Percentiles rank a stretch among this genome's conserved stretches.
phyloP scores from a whole-genome alignment of 1,140 invertebrate species.

The Drosophila suzukii region DNA sequence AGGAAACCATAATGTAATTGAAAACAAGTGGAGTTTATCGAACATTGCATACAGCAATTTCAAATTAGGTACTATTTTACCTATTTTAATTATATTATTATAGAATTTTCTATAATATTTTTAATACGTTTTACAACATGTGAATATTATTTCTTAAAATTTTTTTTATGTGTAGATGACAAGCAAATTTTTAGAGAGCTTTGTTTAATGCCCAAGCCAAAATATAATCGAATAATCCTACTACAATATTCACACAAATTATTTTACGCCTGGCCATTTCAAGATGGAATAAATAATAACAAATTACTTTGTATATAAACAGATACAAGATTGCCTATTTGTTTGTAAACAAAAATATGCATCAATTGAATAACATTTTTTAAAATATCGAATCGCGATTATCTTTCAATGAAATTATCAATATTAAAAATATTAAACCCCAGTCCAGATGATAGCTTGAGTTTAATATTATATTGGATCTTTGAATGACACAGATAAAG shows the following conservation, averaged over 20 bases:
- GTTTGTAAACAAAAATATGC: slow-evolving; percentile 9
- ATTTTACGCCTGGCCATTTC: background rate
- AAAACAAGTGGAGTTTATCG: background rate
- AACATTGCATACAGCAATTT: background rate
- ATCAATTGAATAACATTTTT: background rate
- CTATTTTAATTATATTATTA: no score
- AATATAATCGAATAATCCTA: background rate
- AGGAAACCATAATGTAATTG: background rate
- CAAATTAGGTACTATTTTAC: no score
- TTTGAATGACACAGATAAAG: slow-evolving; percentile 85
- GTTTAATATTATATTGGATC: background rate
- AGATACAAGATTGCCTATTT: background rate
- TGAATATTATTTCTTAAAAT: background rate
- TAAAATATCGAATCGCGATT: background rate
- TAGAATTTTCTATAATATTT: no score
- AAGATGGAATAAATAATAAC: background rate
- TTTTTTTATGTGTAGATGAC: background rate
- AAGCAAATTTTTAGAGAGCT: background rate
- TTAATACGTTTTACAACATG: background rate
- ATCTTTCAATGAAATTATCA: background rate
- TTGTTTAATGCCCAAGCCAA: background rate
- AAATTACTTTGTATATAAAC: background rate
- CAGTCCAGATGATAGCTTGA: background rate
- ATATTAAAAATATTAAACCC: no score
- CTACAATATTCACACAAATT: background rate